A percentile compares a stretch with the other conserved stretches of the same genome.
Conservation (phyloP, 2,888 invertebrate genomes). For the Bellardia bayeri region DNA sequence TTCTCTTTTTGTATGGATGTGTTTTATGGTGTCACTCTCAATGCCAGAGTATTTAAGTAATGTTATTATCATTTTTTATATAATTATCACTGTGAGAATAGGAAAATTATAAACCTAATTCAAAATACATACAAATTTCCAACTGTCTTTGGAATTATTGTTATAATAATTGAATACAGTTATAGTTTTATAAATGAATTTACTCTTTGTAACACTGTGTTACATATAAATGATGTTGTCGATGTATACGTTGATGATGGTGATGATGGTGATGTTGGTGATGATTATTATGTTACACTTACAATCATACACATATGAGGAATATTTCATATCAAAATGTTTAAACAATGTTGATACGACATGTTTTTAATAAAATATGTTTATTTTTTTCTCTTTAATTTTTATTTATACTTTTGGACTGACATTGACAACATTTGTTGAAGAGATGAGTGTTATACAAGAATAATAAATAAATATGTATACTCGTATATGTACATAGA, state of each 20-base stretch:
- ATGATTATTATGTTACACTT: slow-evolving; percentile 2
- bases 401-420: slow-evolving; percentile 39
- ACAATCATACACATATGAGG: not conserved
- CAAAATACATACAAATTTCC: too few species aligned
- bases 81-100: not conserved
- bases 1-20: slow-evolving; percentile 27
- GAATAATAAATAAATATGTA: slow-evolving; percentile 24
- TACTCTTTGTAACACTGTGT: slow-evolving; percentile 7
- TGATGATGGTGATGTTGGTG: slow-evolving; percentile 3
- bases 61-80: not conserved
- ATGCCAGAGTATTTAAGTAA: slow-evolving; percentile 2
- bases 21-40: slow-evolving; percentile 20
- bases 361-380: slow-evolving; percentile 56
- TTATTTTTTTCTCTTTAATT: not conserved
- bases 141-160: too few species aligned
- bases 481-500: not conserved
- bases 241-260: slow-evolving; percentile 15
- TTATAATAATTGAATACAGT: not conserved
- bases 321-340: slow-evolving; percentile 47
- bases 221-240: slow-evolving; percentile 13
- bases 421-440: slow-evolving; percentile 57
- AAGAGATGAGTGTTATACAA: slow-evolving; percentile 9
- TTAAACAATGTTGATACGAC: slow-evolving; percentile 53
- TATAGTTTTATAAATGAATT: not conserved
- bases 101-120: too few species aligned